Evolutionary conservation across 2,113 vertebrate species (phyloP), one percentile per base, ranked within the genome.

Genomic region (Macquaria ambigua): DNA sequence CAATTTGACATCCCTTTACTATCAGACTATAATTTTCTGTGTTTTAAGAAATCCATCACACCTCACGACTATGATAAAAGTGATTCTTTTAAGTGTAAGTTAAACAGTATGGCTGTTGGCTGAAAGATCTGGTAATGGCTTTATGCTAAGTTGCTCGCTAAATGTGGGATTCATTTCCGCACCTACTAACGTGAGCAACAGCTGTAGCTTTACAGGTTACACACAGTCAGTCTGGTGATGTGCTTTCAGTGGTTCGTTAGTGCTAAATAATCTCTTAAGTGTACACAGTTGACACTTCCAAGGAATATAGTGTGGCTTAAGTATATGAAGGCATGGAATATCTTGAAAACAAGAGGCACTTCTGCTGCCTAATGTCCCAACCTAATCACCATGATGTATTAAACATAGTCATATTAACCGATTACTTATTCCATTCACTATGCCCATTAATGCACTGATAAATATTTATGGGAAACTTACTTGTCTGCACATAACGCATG

Each of bases 391-490:
- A 1, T 69, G 37, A 66, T 61, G 39, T 66, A 59, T 64, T 50
- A 63, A 70, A 79, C 31, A 70, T 70, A 85, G 74, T 78, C 58
- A 78, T 64, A 72, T 63, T 48, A 71, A 59, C 21, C 12, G n/a
- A 28, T 77, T 70, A 18, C 81, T 77, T 15, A 52, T 74, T 80
- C 43, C 62, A 76, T 78, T 70, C 62, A 66, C 55, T 64, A 21
- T 50, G 52, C 4, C 34, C 46, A 80, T 74, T 69, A 82, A 75
- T 77, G 43, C 72, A 50, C 50, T 74, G 34, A 88, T 79, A 81
- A 56, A 88, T 87, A 89, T 84, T 79, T 67, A 90, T 87, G 63
- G 55, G 59, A 25, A 50, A 23, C 58, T 62, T 71, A 62, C 18
- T 64, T 70, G 56, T 75, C 67, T 50, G 39, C 61, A 59, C 50